Conservation (phyloP, 2,113 vertebrate species). For the Thunnus thynnus region DNA sequence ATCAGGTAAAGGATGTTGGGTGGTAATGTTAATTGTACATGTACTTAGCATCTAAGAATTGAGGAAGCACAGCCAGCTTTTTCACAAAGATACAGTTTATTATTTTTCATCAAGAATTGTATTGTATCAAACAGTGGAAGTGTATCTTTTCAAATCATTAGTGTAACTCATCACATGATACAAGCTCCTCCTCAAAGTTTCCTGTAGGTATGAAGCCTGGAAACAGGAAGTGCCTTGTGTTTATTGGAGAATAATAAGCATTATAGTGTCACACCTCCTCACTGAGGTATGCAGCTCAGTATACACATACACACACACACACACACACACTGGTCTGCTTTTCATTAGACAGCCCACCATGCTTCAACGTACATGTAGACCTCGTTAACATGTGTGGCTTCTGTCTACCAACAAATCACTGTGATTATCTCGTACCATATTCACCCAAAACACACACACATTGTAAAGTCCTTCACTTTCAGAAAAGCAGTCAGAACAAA, state of each 20-base stretch:
- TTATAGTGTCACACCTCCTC: constrained; percentile 76
- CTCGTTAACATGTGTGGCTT: constrained; percentile 51
- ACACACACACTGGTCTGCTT: constrained; percentile 72
- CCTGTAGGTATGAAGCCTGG: constrained; percentile 61
- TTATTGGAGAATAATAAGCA: constrained; percentile 79
- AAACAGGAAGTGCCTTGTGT: constrained; percentile 74
- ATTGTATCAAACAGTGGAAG: background rate
- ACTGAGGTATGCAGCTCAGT: constrained; percentile 69
- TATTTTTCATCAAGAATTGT: background rate
- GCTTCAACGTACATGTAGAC: constrained; percentile 65
- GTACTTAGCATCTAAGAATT: background rate
- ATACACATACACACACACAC: constrained; percentile 42
- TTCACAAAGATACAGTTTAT: background rate
- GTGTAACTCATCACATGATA: background rate
- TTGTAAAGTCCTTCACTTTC: background rate
- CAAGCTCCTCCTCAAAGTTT: constrained; percentile 17
- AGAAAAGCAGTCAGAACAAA: background rate
- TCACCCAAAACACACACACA: constrained; percentile 39
- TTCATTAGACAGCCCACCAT: constrained; percentile 79
- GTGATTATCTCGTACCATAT: constrained; percentile 25
- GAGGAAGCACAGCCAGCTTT: background rate
- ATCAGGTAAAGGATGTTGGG: background rate
- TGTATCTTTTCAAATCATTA: background rate
- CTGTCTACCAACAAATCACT: constrained; percentile 51
- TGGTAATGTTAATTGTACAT: background rate